Evolutionary conservation across 1,140 invertebrate species (phyloP).

Genomic region (Solenopsis fugax): DNA sequence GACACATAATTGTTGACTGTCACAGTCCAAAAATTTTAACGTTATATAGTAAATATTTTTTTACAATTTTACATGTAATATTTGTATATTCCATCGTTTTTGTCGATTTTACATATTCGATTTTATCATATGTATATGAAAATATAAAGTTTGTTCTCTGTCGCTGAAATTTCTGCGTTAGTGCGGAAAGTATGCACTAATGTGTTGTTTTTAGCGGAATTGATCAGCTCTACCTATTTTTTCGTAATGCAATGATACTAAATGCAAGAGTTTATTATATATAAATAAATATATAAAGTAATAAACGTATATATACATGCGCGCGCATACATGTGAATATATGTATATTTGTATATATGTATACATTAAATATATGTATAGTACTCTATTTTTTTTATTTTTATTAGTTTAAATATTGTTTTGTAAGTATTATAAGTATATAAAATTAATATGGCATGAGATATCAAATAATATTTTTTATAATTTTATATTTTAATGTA

Average conservation of each 20-base stretch:
- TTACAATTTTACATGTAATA: constrained; percentile 52
- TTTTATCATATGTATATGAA: not conserved
- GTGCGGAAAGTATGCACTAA: not conserved
- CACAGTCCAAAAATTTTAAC: constrained; percentile 45
- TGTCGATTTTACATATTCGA: not conserved
- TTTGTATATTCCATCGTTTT: not conserved
- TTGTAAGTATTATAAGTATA: not conserved
- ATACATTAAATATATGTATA: not conserved
- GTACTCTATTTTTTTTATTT: not conserved
- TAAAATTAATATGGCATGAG: not conserved
- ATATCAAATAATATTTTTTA: not conserved
- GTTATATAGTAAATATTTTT: constrained; percentile 34
- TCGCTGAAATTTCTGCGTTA: not conserved
- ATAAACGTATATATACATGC: not conserved
- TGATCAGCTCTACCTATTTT: not conserved
- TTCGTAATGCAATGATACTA: not conserved
- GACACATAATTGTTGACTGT: constrained; percentile 1
- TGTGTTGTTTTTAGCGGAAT: not conserved
- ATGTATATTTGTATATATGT: not conserved
- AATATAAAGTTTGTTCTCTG: constrained; percentile 3
- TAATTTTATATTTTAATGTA: not conserved
- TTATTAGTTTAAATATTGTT: not conserved
- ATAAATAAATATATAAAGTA: not conserved
- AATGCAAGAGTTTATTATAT: not conserved
- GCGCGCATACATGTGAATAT: too few species aligned